phyloP scores from a whole-genome alignment of 2,113 vertebrate genomes.

The Odobenus rosmarus region DNA sequence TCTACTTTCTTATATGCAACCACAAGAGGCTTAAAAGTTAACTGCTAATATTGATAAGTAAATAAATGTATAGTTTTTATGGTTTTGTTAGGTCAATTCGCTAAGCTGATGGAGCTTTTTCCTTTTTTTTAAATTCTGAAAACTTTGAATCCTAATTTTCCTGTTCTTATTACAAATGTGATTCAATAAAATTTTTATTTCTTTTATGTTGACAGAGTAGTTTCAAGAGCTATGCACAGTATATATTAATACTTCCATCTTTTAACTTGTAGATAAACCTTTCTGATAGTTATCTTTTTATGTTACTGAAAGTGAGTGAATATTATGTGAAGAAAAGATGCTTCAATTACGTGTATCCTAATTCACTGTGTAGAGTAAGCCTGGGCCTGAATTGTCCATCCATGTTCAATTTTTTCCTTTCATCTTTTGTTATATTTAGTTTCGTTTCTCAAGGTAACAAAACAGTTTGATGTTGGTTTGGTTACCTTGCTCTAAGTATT shows the following conservation, averaged over 20 bases:
- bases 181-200: slow-evolving; percentile 32
- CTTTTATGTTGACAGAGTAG: slow-evolving; percentile 31
- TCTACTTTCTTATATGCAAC: not conserved
- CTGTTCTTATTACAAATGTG: slow-evolving; percentile 11
- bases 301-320: not conserved
- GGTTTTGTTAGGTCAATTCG: not conserved
- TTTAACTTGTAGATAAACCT: slow-evolving; percentile 73
- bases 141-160: slow-evolving; percentile 20
- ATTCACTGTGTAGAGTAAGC: not conserved
- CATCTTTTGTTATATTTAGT: not conserved
- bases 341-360: not conserved
- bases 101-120: not conserved
- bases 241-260: slow-evolving; percentile 53
- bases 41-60: not conserved
- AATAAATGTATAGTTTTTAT: not conserved
- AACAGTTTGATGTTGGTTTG: slow-evolving; percentile 32
- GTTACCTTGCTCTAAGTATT: slow-evolving; percentile 28
- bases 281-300: not conserved
- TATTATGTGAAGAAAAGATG: not conserved
- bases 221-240: not conserved
- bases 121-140: not conserved
- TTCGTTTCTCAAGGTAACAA: slow-evolving; percentile 57
- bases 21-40: not conserved
- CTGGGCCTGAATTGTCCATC: slow-evolving; percentile 62
- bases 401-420: slow-evolving; percentile 26